Base-by-base conservation (phyloP, 2,113 vertebrate genomes). In the Cebus imitator region DNA sequence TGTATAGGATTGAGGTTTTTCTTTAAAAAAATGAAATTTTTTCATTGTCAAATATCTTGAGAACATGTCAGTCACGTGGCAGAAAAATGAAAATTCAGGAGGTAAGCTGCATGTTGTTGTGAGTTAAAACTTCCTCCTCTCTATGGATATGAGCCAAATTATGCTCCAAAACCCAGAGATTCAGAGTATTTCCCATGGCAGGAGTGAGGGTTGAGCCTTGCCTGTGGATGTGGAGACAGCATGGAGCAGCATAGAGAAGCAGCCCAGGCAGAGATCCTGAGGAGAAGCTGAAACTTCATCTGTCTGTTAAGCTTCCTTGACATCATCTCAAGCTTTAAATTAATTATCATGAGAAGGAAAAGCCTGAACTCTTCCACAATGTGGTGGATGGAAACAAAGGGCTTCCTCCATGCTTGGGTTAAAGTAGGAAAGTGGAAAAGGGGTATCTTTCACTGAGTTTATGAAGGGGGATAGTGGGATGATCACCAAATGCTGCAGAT, bases 181-280 rank as follows among this genome's bases (percentile, higher is more conserved):
- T 32, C 50, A 32, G 11, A 32, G 58, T 61, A 30, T n/a, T 87
- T 73, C 9, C n/a, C 3, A 5, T 0, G 30, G 10, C 16, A 8
- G 6, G 11, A 27, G 10, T 20, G 1, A 13, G 6, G 8, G 13
- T 11, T n/a, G 45, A 58, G 35, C 0, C 25, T 68, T 23, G 17
- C 32, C 10, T 58, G 27, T 35, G 27, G 37, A 0, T 27, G 2
- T 4, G 8, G 8, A 94, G 23, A 43, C 1, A 61, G 27, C 25
- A 1, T 43, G 9, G 6, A 40, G 50, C 25, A 66, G 7, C 32
- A 68, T 27, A 79, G 52, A 87, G 17, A 61, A 6, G 40, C 27
- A 4, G 45, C 27, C 13, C 64, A 84, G n/a, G 45, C 16, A 57
- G 40, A 58, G 48, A 20, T 76, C n/a, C 37, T 2, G 30, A 11